phyloP scores from a whole-genome alignment of 1,140 invertebrate species.

The Gerris buenoi region DNA sequence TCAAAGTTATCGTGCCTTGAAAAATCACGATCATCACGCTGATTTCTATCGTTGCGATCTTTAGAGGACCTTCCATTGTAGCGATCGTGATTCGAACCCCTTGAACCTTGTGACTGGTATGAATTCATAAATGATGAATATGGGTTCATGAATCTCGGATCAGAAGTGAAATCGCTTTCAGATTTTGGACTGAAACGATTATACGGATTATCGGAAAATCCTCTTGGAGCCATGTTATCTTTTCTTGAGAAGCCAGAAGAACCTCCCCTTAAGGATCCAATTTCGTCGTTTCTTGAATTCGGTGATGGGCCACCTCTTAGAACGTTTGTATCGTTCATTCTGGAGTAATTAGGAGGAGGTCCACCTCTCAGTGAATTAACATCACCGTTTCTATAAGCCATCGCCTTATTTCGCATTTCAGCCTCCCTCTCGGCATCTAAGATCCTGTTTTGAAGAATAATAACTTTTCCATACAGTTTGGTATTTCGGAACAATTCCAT shows the following conservation, averaged over 20 bases:
- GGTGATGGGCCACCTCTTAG: not conserved
- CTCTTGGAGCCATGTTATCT: not conserved
- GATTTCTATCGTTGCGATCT: not conserved
- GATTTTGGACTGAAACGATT: not conserved
- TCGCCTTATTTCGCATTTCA: not conserved
- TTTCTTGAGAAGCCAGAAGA: not conserved
- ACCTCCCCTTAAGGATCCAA: not conserved
- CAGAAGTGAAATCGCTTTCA: not conserved
- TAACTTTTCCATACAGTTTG: not conserved
- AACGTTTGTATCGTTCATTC: not conserved
- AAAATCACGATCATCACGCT: not conserved
- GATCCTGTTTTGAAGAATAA: not conserved
- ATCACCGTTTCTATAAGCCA: not conserved
- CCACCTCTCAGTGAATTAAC: not conserved
- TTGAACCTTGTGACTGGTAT: not conserved
- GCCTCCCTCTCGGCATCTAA: not conserved
- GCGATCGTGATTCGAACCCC: not conserved
- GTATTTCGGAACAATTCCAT: constrained; percentile 2
- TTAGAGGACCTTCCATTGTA: not conserved
- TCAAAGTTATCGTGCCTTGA: not conserved
- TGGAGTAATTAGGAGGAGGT: not conserved
- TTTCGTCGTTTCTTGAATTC: not conserved
- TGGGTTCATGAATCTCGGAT: not conserved
- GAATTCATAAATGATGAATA: not conserved
- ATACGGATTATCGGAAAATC: not conserved